Conservation (phyloP, 2,888 invertebrate genomes). For the Limenitis camilla region DNA sequence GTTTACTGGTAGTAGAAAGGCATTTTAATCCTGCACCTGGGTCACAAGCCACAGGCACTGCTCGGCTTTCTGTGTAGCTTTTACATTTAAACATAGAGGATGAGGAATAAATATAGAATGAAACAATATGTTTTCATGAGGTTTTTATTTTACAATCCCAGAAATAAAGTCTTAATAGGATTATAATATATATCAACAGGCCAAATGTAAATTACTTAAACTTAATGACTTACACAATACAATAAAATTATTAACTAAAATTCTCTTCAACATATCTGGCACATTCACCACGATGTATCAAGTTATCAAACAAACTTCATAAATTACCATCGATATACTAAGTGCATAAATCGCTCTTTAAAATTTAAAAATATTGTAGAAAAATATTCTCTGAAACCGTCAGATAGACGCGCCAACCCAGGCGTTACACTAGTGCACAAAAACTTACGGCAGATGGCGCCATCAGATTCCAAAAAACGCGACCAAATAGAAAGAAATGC, state of each 20-base stretch:
- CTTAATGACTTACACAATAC: slow-evolving; percentile 74
- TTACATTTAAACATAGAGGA: background rate
- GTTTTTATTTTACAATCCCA: slow-evolving; percentile 75
- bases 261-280: slow-evolving; percentile 73
- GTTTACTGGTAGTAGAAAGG: no score
- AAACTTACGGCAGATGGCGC: slow-evolving; percentile 19
- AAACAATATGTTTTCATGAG: slow-evolving; percentile 37
- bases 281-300: slow-evolving; percentile 67
- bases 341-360: slow-evolving; percentile 64
- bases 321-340: slow-evolving; percentile 56
- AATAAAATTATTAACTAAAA: slow-evolving; percentile 75
- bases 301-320: slow-evolving; percentile 67
- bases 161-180: slow-evolving; percentile 74
- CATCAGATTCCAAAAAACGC: background rate
- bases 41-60: no score
- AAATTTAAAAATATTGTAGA: slow-evolving; percentile 70
- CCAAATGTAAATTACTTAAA: slow-evolving; percentile 75
- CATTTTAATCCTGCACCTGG: no score
- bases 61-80: no score
- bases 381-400: slow-evolving; percentile 71
- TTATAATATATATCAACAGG: slow-evolving; percentile 74
- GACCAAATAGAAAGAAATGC: no score
- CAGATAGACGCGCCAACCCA: slow-evolving; percentile 29
- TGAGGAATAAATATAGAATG: slow-evolving; percentile 18
- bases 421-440: slow-evolving; percentile 8